Percentiles rank a stretch among this genome's conserved stretches.
Conservation (phyloP, 2,888 invertebrate genomes). For the Isotomurus palustris region DNA sequence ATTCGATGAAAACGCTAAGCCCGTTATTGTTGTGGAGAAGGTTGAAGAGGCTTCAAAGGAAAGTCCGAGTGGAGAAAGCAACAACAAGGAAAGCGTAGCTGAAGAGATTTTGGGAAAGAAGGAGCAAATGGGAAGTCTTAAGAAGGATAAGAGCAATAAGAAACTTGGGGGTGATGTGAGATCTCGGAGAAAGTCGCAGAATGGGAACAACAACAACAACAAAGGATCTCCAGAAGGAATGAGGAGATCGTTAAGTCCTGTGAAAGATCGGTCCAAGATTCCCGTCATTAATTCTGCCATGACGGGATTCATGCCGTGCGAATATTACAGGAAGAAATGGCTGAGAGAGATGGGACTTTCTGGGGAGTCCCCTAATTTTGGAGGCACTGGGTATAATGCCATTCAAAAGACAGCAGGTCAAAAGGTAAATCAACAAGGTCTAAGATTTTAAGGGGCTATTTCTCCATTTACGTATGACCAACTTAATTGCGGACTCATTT, state of each 20-base stretch:
- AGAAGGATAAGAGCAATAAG: too few relatives aligned
- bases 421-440: slow-evolving; percentile 28
- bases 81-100: background rate
- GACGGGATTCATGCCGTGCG: slow-evolving; percentile 5
- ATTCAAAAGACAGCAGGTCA: slow-evolving; percentile 40
- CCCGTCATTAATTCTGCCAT: slow-evolving; percentile 3
- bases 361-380: background rate
- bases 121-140: too few relatives aligned
- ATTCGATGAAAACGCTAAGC: too few relatives aligned
- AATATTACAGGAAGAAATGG: slow-evolving; percentile 6
- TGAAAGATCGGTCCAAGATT: slow-evolving; percentile 1
- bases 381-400: slow-evolving; percentile 31
- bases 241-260: background rate
- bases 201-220: too few relatives aligned
- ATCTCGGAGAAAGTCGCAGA: too few relatives aligned
- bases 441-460: background rate
- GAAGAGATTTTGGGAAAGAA: too few relatives aligned
- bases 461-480: slow-evolving; percentile 1
- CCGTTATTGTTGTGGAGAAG: too few relatives aligned
- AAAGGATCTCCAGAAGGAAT: too few relatives aligned
- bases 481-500: too few relatives aligned
- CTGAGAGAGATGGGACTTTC: background rate
- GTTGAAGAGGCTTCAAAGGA: background rate
- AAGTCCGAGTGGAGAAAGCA: background rate
- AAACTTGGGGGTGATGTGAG: too few relatives aligned